These are phyloP conservation scores for Phylloscopus collybita DNA, from an alignment of 2,797 vertebrate species.

Conservation along the genomic window DNA sequence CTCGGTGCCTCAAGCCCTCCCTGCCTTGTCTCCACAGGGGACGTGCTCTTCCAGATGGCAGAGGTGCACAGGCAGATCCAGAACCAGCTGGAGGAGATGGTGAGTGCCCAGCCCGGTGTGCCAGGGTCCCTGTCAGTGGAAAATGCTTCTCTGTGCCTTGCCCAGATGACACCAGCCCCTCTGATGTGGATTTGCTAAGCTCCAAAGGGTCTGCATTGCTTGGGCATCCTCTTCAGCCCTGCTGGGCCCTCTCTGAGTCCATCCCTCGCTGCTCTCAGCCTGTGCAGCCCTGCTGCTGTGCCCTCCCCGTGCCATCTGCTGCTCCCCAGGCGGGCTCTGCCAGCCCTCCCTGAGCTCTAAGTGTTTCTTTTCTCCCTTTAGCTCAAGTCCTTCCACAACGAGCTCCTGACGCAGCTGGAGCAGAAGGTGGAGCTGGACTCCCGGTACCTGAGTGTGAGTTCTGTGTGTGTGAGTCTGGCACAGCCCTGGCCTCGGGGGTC, in stretches of 20 bases:
- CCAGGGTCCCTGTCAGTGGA: accelerated
- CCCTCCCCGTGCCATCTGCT: not conserved
- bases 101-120: conserved; percentile 65
- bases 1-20: not conserved
- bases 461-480: not conserved
- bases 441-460: conserved; percentile 93
- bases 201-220: not conserved
- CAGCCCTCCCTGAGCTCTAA: not conserved
- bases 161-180: not conserved
- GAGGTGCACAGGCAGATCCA: conserved; percentile 98
- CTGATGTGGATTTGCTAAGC: not conserved
- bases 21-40: conserved; percentile 80
- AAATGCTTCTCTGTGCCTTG: not conserved
- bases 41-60: conserved; percentile 98
- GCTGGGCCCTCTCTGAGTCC: not conserved
- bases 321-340: not conserved
- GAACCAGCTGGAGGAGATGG: conserved; percentile 97
- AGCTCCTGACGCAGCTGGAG: conserved; percentile 94
- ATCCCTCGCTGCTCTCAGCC: not conserved
- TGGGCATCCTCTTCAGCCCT: not conserved
- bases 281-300: not conserved
- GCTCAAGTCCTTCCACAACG: conserved; percentile 97
- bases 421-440: conserved; percentile 98
- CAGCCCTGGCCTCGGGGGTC: accelerated
- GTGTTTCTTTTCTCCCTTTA: conserved; percentile 17